These are phyloP conservation scores for Micromys minutus DNA, from an alignment of 2,113 vertebrate species.

Conservation along the genomic window DNA sequence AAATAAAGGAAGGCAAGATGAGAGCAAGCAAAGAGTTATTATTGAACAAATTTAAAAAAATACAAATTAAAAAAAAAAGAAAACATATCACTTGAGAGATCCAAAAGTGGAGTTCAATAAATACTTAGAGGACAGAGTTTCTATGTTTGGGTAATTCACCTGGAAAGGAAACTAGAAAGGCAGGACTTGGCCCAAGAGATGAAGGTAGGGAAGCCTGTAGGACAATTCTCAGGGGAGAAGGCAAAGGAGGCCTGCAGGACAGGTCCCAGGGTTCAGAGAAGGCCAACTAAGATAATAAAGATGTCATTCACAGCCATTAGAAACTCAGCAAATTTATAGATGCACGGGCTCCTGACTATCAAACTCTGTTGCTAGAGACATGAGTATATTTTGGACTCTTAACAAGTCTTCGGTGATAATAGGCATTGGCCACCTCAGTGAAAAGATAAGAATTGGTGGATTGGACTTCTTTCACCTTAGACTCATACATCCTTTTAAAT, in stretches of 20 bases:
- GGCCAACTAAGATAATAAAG: background rate
- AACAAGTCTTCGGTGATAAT: background rate
- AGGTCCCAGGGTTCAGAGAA: background rate
- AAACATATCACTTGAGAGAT: background rate
- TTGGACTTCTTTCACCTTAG: conserved; percentile 10
- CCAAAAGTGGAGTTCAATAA: background rate
- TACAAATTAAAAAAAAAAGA: background rate
- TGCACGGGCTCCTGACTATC: too few species aligned
- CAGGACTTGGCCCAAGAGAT: background rate
- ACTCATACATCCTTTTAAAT: background rate
- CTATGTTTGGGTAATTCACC: background rate
- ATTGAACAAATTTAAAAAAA: background rate
- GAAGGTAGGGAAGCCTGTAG: background rate
- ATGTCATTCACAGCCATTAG: background rate
- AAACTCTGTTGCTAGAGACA: background rate
- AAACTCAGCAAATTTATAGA: background rate
- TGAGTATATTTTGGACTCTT: background rate
- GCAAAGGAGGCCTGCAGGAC: background rate
- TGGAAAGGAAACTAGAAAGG: background rate
- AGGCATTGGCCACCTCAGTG: background rate
- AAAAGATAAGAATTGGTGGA: conserved; percentile 6
- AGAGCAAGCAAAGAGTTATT: background rate
- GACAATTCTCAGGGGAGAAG: background rate
- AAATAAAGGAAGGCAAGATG: background rate
- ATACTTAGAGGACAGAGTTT: background rate